Evolutionary conservation across 2,888 invertebrate genomes (phyloP), one percentile per base, ranked within the genome.

Genomic region (Lepeophtheirus nordmannii): DNA sequence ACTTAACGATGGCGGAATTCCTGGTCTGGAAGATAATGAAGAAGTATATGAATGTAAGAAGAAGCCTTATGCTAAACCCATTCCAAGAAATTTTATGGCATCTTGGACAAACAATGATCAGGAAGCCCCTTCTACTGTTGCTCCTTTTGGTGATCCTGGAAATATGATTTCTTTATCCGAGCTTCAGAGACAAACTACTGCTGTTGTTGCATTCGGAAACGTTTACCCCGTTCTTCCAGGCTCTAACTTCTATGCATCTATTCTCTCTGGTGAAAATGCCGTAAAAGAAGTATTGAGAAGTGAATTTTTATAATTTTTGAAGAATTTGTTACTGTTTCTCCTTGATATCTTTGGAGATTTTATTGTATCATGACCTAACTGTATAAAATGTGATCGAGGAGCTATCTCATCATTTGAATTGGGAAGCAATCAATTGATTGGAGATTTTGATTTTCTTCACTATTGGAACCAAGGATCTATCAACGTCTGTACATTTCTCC

Each of bases 1-100:
- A 30, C 30, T 2, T 30, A 14, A 14, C 5, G 53, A 14, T n/a
- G 53, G 53, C 5, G 53, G 17, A 46, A 92, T 92, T 76, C 92
- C 92, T 62, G 91, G 91, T 57, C 14, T 23, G 8, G 60, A 60
- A 1, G 38, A 22, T 14, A 30, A 22, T 10, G 37, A 59, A 61
- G 66, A 62, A 61, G 53, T 40, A 58, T 62, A 53, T 64, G 68
- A 71, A 56, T 69, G 69, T 17, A 76, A 76, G 69, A 77, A 80
- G 74, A 89, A 90, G 66, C 93, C 94, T 10, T 94, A 90, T 74
- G 89, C 92, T 71, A 92, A 94, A 76, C 94, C 94, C 17, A 93
- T 96, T 75, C 94, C 94, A 2, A 84, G 89, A 72, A 89, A 91
- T 73, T 96, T 96, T 79, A 92, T 94, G 78, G 89, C 89, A n/a